Evolutionary conservation across 2,888 invertebrate species (phyloP).

Genomic region (Polydrusus cervinus): DNA sequence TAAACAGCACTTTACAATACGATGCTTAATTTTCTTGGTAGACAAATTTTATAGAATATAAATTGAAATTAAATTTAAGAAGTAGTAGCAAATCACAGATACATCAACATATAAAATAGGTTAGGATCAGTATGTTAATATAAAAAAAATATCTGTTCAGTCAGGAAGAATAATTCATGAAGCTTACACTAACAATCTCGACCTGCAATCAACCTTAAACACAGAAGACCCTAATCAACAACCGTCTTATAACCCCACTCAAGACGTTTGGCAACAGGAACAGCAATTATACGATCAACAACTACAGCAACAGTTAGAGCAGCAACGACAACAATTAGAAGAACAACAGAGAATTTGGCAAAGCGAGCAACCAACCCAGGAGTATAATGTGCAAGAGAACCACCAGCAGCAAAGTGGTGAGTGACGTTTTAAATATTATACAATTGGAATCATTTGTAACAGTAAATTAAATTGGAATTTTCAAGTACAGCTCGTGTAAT

Average conservation of each 20-base stretch:
- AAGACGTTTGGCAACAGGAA: constrained; percentile 61
- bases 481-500: too few species aligned
- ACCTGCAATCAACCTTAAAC: constrained; percentile 40
- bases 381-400: constrained; percentile 24
- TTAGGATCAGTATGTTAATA: background rate
- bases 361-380: constrained; percentile 60
- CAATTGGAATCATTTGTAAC: too few species aligned
- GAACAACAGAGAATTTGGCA: constrained; percentile 50
- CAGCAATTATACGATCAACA: constrained; percentile 60
- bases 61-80: too few species aligned
- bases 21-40: too few species aligned
- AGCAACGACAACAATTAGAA: constrained; percentile 52
- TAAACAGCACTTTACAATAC: too few species aligned
- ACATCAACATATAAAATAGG: too few species aligned
- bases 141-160: constrained; percentile 56
- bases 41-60: too few species aligned
- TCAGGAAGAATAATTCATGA: constrained; percentile 65
- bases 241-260: constrained; percentile 53
- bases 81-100: too few species aligned
- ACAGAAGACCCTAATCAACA: constrained; percentile 50
- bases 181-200: constrained; percentile 11
- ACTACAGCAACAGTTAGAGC: constrained; percentile 60
- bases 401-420: constrained; percentile 48
- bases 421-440: constrained; percentile 55
- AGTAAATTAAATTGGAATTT: too few species aligned